phyloP scores from a whole-genome alignment of 2,888 invertebrate species.

The Leucoptera coffeella region DNA sequence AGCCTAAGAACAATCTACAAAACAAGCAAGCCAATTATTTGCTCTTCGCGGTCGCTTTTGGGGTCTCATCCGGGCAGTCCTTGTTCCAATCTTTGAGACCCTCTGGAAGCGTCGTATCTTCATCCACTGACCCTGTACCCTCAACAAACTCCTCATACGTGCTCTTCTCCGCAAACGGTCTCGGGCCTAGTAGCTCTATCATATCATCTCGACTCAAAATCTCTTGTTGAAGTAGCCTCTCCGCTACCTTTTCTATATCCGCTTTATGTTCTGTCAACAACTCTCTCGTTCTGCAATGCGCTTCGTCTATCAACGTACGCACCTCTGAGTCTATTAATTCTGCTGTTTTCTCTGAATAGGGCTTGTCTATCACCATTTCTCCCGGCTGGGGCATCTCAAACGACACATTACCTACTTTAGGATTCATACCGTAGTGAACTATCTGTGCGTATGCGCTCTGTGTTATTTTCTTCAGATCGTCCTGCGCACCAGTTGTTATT shows the following conservation, averaged over 20 bases:
- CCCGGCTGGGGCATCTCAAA: conserved; percentile 93
- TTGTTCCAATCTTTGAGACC: conserved; percentile 95
- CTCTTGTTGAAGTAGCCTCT: conserved; percentile 88
- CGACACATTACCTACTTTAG: conserved; percentile 93
- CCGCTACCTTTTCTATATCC: conserved; percentile 83
- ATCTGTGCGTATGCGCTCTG: conserved; percentile 98
- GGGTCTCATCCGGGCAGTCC: conserved; percentile 30
- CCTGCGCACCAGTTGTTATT: conserved; percentile 98
- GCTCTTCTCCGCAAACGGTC: conserved; percentile 97
- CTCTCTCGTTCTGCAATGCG: conserved; percentile 74
- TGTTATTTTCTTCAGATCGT: conserved; percentile 96
- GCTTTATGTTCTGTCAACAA: conserved; percentile 75
- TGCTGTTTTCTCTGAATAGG: conserved; percentile 96
- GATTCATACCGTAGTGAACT: conserved; percentile 96
- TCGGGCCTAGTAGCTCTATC: conserved; percentile 88
- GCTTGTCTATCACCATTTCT: conserved; percentile 90
- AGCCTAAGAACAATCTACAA: conserved; percentile 21
- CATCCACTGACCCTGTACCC: conserved; percentile 95
- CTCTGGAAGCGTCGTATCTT: conserved; percentile 90
- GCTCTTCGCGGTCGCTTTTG: conserved; percentile 16
- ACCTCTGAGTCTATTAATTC: conserved; percentile 95
- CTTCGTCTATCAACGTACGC: conserved; percentile 38
- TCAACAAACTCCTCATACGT: conserved; percentile 99
- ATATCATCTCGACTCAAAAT: conserved; percentile 94
- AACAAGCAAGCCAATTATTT: conserved; percentile 16